These are phyloP conservation scores for Pachyramphus minor DNA, from an alignment of 2,113 vertebrate genomes.

Conservation along the genomic window DNA sequence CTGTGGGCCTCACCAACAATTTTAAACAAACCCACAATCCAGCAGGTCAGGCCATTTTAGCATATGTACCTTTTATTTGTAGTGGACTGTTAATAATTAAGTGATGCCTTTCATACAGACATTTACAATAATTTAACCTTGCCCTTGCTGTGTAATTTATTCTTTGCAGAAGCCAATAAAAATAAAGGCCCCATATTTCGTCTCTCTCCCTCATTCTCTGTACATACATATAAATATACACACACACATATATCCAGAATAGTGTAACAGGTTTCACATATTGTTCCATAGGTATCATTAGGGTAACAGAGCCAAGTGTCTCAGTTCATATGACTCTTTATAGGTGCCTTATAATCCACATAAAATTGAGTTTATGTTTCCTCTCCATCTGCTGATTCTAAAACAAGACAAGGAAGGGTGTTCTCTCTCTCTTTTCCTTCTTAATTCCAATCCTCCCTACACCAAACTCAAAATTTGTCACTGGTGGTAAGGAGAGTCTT, in stretches of 20 bases:
- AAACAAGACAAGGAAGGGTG: conserved; percentile 29
- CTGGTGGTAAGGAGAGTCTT: not conserved
- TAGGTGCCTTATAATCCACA: conserved; percentile 62
- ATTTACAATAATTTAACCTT: conserved; percentile 69
- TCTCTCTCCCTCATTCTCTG: not conserved
- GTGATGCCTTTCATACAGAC: conserved; percentile 68
- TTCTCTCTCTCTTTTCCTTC: not conserved
- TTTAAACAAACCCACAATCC: conserved; percentile 15
- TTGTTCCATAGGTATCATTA: conserved; percentile 65
- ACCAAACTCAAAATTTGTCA: not conserved
- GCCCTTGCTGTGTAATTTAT: conserved; percentile 60
- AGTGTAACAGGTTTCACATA: conserved; percentile 68
- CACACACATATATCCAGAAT: not conserved
- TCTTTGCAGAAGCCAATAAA: conserved; percentile 66
- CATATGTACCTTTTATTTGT: conserved; percentile 65
- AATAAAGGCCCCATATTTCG: conserved; percentile 58
- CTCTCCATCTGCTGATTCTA: conserved; percentile 5
- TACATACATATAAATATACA: conserved; percentile 26
- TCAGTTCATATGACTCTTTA: conserved; percentile 66
- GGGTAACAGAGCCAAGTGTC: conserved; percentile 59
- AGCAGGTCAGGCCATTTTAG: conserved; percentile 53
- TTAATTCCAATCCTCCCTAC: not conserved
- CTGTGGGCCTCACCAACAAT: conserved; percentile 42
- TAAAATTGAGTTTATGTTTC: conserved; percentile 65
- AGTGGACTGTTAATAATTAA: conserved; percentile 67